These are phyloP conservation scores for Ceratosolen fusciceps DNA, from an alignment of 1,140 invertebrate genomes.

Conservation along the genomic window DNA sequence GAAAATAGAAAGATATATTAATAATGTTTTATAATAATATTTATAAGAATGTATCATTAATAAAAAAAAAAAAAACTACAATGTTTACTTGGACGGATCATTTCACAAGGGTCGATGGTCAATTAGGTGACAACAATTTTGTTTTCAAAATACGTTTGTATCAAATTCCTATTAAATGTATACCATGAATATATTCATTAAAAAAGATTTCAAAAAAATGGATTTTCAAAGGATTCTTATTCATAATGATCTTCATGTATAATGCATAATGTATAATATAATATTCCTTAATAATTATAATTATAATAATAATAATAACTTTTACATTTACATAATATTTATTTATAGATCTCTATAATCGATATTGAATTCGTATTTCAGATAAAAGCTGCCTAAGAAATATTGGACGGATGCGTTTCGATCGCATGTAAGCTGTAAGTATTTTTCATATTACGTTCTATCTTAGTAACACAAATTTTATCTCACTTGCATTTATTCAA, in stretches of 20 bases:
- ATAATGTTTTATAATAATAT: not conserved
- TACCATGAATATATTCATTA: no score
- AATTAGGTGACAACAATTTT: slow-evolving; percentile 22
- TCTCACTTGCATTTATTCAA: slow-evolving; percentile 9
- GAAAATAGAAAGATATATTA: slow-evolving; percentile 21
- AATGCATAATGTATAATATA: slow-evolving; percentile 4
- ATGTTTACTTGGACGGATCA: slow-evolving; percentile 47
- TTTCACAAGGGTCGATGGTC: slow-evolving; percentile 42
- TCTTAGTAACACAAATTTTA: not conserved
- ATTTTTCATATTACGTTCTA: slow-evolving; percentile 30
- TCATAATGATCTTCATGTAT: slow-evolving; percentile 1
- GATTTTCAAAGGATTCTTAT: slow-evolving; percentile 24
- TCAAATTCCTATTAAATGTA: no score
- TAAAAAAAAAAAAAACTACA: slow-evolving; percentile 30
- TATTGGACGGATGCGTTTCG: slow-evolving; percentile 65
- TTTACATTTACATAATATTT: slow-evolving; percentile 12
- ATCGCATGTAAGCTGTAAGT: slow-evolving; percentile 52
- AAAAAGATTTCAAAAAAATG: slow-evolving; percentile 16
- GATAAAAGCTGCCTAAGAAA: slow-evolving; percentile 59
- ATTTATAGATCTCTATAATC: slow-evolving; percentile 50
- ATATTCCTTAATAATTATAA: slow-evolving; percentile 20
- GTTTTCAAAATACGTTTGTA: slow-evolving; percentile 28
- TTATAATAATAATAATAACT: slow-evolving; percentile 6
- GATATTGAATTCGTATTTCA: slow-evolving; percentile 54
- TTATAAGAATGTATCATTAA: slow-evolving; percentile 21